A percentile compares a stretch with the other conserved stretches of the same genome.
Conservation (phyloP, 2,113 vertebrate genomes). For the Diphyllodes magnificus region DNA sequence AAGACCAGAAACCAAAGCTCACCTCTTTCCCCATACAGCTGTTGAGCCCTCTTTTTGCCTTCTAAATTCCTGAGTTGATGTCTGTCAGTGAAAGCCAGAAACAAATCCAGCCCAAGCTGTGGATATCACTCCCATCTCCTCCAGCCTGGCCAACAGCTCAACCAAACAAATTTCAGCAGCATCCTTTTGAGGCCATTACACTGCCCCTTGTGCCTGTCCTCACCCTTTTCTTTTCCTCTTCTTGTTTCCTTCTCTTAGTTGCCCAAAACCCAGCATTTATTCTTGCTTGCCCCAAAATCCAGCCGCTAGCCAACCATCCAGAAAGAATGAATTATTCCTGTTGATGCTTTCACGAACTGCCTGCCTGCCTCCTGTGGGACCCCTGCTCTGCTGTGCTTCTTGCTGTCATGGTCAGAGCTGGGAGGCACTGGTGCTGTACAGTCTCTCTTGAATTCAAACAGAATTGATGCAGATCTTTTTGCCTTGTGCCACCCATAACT, state of each 20-base stretch:
- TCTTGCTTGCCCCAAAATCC: background rate
- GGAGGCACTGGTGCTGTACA: background rate
- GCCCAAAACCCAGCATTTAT: background rate
- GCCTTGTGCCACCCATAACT: background rate
- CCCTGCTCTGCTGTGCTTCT: background rate
- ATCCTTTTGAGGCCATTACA: background rate
- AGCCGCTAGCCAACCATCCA: rapidly evolving
- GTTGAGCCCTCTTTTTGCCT: background rate
- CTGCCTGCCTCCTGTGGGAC: background rate
- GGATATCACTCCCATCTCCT: background rate
- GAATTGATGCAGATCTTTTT: background rate
- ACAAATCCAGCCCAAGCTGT: background rate
- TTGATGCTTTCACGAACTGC: background rate
- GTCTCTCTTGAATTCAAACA: background rate
- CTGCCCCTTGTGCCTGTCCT: background rate
- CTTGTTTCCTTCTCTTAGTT: background rate
- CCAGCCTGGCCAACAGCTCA: no score
- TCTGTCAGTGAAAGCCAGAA: background rate
- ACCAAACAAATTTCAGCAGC: background rate
- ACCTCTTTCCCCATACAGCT: background rate
- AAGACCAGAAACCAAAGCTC: background rate
- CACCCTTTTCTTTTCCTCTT: background rate
- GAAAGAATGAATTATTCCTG: background rate
- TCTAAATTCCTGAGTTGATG: background rate
- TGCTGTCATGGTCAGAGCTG: background rate